Evolutionary conservation across 2,113 vertebrate species (phyloP).

Genomic region (Uria lomvia): DNA sequence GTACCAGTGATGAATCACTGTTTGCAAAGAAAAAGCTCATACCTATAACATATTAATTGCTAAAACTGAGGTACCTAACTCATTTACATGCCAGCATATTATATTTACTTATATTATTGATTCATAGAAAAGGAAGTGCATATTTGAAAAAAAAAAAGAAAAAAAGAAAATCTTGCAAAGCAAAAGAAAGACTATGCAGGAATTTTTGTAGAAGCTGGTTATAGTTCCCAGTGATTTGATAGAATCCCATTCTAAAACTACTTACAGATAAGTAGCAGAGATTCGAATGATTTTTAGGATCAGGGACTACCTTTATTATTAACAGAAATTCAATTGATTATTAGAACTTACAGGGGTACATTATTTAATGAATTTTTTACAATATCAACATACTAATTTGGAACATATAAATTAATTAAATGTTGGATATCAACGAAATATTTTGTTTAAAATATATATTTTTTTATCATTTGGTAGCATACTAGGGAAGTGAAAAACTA

Average conservation of each 20-base stretch:
- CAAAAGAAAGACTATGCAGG: neutral
- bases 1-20: neutral
- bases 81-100: neutral
- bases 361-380: neutral
- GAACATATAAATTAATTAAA: neutral
- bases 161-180: neutral
- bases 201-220: neutral
- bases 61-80: neutral
- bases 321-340: neutral
- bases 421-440: neutral
- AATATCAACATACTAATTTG: neutral
- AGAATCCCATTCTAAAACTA: neutral
- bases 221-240: neutral
- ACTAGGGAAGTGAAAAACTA: neutral
- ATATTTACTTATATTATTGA: neutral
- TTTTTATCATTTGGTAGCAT: neutral
- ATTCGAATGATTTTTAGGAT: neutral
- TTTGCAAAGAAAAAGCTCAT: neutral
- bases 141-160: neutral
- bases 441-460: neutral
- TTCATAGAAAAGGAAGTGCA: neutral
- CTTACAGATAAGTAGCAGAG: neutral
- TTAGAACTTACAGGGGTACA: neutral
- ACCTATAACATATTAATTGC: neutral
- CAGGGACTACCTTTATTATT: neutral